These are phyloP conservation scores for Orthonyx spaldingii DNA, from an alignment of 2,113 vertebrate species.

Conservation along the genomic window DNA sequence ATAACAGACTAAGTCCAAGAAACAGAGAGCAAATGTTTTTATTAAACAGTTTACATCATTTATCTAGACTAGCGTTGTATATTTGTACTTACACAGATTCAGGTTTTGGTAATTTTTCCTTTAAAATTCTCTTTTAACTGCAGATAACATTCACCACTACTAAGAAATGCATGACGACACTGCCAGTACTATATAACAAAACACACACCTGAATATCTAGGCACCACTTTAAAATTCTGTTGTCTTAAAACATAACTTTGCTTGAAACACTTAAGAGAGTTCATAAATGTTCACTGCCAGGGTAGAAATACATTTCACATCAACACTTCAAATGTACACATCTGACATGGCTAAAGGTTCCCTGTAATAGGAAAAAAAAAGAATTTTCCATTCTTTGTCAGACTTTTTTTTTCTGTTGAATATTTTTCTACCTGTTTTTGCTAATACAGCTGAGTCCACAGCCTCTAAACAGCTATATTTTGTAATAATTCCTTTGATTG, in stretches of 20 bases:
- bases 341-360: neutral
- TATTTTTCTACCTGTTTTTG: neutral
- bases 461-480: neutral
- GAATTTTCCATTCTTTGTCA: neutral
- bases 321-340: neutral
- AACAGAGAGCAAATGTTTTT: neutral
- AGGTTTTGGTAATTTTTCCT: neutral
- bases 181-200: neutral
- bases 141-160: neutral
- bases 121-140: neutral
- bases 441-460: neutral
- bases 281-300: neutral
- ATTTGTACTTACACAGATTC: neutral
- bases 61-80: neutral
- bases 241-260: neutral
- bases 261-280: neutral
- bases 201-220: neutral
- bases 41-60: neutral
- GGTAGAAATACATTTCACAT: neutral
- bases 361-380: neutral
- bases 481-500: neutral
- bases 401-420: neutral
- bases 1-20: neutral
- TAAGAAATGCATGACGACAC: neutral
- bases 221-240: neutral